A percentile compares a stretch with the other conserved stretches of the same genome.
These are phyloP conservation scores for Microctenopoma lineatum DNA, from an alignment of 2,797 vertebrate species.

Conservation along the genomic window DNA sequence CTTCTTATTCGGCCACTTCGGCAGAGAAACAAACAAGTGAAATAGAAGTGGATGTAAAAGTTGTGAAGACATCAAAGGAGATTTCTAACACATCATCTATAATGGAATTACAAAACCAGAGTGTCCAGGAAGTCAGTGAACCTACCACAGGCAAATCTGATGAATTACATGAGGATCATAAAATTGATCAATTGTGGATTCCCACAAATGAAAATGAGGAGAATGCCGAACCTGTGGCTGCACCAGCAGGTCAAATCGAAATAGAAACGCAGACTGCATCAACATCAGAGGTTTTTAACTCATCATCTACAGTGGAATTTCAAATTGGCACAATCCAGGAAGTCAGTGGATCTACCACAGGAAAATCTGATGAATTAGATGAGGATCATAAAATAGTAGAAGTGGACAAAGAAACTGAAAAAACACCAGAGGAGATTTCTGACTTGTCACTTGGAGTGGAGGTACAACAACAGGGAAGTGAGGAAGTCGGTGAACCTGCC, in stretches of 20 bases:
- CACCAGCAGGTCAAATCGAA: slow-evolving; percentile 12
- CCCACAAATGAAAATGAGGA: background rate
- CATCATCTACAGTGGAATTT: background rate
- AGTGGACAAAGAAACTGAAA: background rate
- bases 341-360: too few species aligned
- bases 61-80: slow-evolving; percentile 7
- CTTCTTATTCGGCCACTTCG: background rate
- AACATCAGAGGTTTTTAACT: slow-evolving; percentile 20
- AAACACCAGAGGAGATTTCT: slow-evolving; percentile 18
- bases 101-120: slow-evolving; percentile 21
- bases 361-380: too few species aligned
- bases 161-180: too few species aligned
- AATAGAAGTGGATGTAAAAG: slow-evolving; percentile 13
- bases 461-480: slow-evolving; percentile 10
- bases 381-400: background rate
- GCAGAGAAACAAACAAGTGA: background rate
- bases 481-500: slow-evolving; percentile 16
- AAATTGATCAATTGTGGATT: too few species aligned
- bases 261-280: slow-evolving; percentile 16
- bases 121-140: slow-evolving; percentile 13
- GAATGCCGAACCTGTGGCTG: slow-evolving; percentile 4
- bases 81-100: slow-evolving; percentile 3
- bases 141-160: background rate
- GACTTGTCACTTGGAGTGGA: background rate
- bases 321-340: too few species aligned